Conservation (phyloP, 2,797 vertebrate species). For the Anisognathus igniventris region DNA sequence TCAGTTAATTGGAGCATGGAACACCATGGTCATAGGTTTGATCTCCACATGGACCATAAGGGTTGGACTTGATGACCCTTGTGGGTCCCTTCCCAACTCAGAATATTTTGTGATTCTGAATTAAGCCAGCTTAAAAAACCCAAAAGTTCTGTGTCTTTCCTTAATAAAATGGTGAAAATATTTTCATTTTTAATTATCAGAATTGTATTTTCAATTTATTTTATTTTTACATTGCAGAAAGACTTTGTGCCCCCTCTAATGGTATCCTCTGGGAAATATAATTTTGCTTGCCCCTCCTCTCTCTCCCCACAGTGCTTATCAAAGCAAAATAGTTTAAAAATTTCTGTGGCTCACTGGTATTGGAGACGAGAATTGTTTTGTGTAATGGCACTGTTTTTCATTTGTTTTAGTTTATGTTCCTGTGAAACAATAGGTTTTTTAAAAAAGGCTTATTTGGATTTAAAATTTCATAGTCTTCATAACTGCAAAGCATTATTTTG, state of each 20-base stretch:
- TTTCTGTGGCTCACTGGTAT: background rate
- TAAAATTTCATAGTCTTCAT: background rate
- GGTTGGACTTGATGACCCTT: background rate
- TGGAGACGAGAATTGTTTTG: background rate
- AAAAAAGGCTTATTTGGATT: background rate
- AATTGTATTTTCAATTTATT: background rate
- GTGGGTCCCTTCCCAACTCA: background rate
- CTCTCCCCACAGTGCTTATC: background rate
- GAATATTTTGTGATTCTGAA: background rate
- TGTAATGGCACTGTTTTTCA: background rate
- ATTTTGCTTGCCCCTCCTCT: background rate
- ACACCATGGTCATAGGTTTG: rapidly evolving
- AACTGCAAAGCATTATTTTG: background rate
- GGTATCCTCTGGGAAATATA: conserved; percentile 52
- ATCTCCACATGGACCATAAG: background rate
- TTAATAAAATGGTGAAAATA: background rate
- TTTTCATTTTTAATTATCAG: background rate
- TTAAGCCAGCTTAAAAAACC: background rate
- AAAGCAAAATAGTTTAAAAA: background rate
- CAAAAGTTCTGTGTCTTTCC: background rate
- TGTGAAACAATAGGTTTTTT: background rate
- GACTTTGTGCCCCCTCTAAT: conserved; percentile 60
- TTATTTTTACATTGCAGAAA: background rate
- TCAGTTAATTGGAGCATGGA: background rate
- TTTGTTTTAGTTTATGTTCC: background rate